These are phyloP conservation scores for Sebastes glaucus DNA, from an alignment of 2,797 vertebrate species.

Conservation along the genomic window DNA sequence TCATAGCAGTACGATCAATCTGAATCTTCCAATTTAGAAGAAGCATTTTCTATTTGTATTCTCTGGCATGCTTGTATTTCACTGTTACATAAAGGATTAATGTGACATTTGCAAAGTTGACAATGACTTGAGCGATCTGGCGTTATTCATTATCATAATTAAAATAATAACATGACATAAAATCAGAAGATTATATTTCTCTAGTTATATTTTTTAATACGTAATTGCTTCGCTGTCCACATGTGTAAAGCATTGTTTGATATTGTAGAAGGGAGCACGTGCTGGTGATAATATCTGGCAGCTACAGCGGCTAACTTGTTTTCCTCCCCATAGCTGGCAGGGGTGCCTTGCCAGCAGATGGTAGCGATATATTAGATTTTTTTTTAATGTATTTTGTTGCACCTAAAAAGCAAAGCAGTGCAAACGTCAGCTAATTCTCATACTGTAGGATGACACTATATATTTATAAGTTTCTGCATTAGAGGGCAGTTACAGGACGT, in stretches of 20 bases:
- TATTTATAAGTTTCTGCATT: neutral
- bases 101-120: neutral
- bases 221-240: neutral
- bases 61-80: neutral
- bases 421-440: conserved; percentile 21
- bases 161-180: neutral
- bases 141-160: neutral
- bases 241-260: neutral
- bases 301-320: conserved; percentile 33
- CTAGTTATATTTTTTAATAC: neutral
- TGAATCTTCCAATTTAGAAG: neutral
- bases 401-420: conserved; percentile 34
- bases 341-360: conserved; percentile 37
- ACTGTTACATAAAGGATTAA: neutral
- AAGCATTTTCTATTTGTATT: neutral
- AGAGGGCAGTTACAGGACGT: neutral
- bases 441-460: neutral
- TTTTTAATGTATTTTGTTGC: conserved; percentile 16
- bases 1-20: neutral
- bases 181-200: neutral
- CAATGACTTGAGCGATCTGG: neutral
- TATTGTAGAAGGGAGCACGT: neutral
- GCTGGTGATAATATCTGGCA: conserved; percentile 42
- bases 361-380: conserved; percentile 33
- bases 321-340: conserved; percentile 35